These are phyloP conservation scores for Philereme vetulata DNA, from an alignment of 2,888 invertebrate genomes.

Conservation along the genomic window DNA sequence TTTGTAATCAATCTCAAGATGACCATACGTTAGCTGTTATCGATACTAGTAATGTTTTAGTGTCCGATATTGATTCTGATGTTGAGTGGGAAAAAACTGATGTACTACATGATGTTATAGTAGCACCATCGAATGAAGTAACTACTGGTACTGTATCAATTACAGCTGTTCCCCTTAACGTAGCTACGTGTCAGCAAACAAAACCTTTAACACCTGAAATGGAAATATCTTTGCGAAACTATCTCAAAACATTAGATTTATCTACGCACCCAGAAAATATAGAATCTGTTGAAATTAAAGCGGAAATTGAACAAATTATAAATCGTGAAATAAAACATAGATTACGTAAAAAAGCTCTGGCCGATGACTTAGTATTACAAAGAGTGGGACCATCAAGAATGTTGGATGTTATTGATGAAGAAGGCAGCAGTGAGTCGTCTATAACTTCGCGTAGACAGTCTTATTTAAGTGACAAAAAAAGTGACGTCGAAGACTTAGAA, in stretches of 20 bases:
- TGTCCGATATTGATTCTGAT: slow-evolving; percentile 87
- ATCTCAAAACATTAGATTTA: slow-evolving; percentile 83
- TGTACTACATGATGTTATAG: slow-evolving; percentile 58
- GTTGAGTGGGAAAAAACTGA: slow-evolving; percentile 83
- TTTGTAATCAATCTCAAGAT: slow-evolving; percentile 45
- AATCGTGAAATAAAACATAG: slow-evolving; percentile 73
- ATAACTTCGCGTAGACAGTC: slow-evolving; percentile 83
- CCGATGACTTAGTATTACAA: slow-evolving; percentile 63
- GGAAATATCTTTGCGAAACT: slow-evolving; percentile 81
- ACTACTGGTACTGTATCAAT: slow-evolving; percentile 67
- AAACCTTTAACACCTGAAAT: slow-evolving; percentile 82
- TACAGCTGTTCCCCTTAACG: slow-evolving; percentile 69
- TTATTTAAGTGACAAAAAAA: slow-evolving; percentile 76
- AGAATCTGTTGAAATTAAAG: slow-evolving; percentile 67
- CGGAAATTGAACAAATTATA: slow-evolving; percentile 73
- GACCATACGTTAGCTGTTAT: slow-evolving; percentile 61
- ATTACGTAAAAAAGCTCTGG: slow-evolving; percentile 67
- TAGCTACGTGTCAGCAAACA: slow-evolving; percentile 67
- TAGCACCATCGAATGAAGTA: slow-evolving; percentile 49
- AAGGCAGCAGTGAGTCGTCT: slow-evolving; percentile 87
- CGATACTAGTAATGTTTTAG: slow-evolving; percentile 78
- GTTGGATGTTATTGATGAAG: slow-evolving; percentile 91
- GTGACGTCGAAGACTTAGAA: slow-evolving; percentile 75
- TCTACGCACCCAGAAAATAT: slow-evolving; percentile 74
- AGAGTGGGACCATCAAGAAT: slow-evolving; percentile 86